Base-by-base conservation (phyloP, 1,140 invertebrate genomes). In the Wasmannia auropunctata region DNA sequence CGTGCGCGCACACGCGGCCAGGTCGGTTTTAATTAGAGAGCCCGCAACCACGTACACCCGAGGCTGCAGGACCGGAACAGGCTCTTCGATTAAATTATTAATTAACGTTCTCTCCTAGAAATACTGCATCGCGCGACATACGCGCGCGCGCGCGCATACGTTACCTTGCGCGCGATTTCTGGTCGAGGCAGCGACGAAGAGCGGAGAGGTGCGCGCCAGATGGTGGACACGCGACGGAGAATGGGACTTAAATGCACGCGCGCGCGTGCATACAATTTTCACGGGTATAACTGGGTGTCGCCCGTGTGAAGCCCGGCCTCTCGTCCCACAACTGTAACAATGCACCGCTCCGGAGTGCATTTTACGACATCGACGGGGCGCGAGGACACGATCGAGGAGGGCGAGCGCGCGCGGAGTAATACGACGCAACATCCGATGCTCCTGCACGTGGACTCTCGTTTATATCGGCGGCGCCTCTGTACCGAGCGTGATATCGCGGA, bases 31-130 rank as follows among this genome's bases (percentile, higher is more conserved):
- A 93, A 93, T 93, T 93, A 93, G 91, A 92, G 90, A 86, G 77
- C 63, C 62, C 81, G 88, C 83, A 51, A 19, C n/a, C 37, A 43
- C 62, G 77, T 83, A 86, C n/a, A n/a, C 85, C 88, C 62, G 80
- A 65, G 31, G 65, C 67, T 86, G 86, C 86, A 88, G 88, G 85
- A 86, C 91, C 90, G 86, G 91, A 94, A 92, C 92, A 93, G 90
- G 90, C 93, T 94, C 92, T 94, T 94, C 93, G 92, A 93, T 92
- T 94, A 94, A 95, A 95, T 95, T 95, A 95, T 95, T 95, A 95
- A 95, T 95, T 95, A 95, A 94, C 92, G 93, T 92, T 92, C 92
- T 92, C 92, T 92, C 92, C 87, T 91, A 90, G 92, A 93, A 94
- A 94, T 94, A 94, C 92, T 90, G 72, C 91, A 92, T 90, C 91